Percentiles rank a stretch among this genome's conserved stretches.
These are phyloP conservation scores for Ichneumoninae sp. DNA, from an alignment of 2,888 invertebrate genomes.

Conservation along the genomic window DNA sequence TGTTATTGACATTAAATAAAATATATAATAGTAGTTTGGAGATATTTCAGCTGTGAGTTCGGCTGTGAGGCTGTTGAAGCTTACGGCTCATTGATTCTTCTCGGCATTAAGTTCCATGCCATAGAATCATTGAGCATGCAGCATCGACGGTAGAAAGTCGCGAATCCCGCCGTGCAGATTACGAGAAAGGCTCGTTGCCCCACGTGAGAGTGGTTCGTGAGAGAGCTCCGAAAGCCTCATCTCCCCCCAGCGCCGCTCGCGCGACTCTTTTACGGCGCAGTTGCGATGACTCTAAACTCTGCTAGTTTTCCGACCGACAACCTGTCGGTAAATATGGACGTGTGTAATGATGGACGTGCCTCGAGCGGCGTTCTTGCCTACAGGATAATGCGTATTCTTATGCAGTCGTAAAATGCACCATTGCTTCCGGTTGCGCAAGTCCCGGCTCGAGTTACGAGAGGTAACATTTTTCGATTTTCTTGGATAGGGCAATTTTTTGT, in stretches of 20 bases:
- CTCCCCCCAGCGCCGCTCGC: conserved; percentile 11
- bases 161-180: conserved; percentile 26
- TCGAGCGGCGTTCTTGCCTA: conserved; percentile 2
- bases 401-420: not conserved
- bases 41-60: no score
- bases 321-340: conserved; percentile 4
- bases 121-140: not conserved
- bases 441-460: not conserved
- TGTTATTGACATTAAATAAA: no score
- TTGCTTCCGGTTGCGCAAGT: conserved; percentile 19
- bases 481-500: not conserved
- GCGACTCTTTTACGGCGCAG: conserved; percentile 42
- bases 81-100: not conserved
- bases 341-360: conserved; percentile 11
- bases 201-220: conserved; percentile 50
- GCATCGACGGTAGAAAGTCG: conserved; percentile 54
- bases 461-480: not conserved
- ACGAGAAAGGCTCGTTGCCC: conserved; percentile 51
- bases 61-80: not conserved
- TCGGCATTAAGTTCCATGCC: not conserved
- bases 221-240: conserved; percentile 31
- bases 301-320: conserved; percentile 3
- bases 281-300: conserved; percentile 29
- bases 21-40: no score
- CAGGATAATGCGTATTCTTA: not conserved